Evolutionary conservation across 2,113 vertebrate genomes (phyloP).

Genomic region (Narcine bancroftii): DNA sequence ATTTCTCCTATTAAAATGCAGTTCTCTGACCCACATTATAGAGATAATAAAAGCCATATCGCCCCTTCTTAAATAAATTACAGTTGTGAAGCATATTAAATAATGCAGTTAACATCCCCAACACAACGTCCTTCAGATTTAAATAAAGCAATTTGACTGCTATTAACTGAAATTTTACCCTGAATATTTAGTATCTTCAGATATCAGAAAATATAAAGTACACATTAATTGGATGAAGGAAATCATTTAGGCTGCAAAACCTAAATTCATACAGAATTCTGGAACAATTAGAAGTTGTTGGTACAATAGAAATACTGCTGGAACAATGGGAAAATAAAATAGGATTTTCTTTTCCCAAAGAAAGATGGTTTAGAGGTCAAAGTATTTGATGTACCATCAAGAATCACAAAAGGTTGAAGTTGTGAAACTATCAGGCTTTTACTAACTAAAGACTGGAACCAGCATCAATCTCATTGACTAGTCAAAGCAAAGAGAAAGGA

Average conservation of each 20-base stretch:
- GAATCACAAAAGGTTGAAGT: too few species aligned
- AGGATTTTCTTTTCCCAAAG: background rate
- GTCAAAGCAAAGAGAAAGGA: too few species aligned
- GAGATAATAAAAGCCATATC: slow-evolving; percentile 29
- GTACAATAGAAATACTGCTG: background rate
- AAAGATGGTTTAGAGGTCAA: background rate
- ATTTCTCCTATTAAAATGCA: slow-evolving; percentile 16
- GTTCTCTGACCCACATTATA: background rate
- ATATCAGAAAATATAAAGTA: slow-evolving; percentile 22
- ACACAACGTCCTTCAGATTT: background rate
- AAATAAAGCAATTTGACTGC: slow-evolving; percentile 31
- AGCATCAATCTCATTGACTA: too few species aligned
- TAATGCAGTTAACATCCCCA: slow-evolving; percentile 8
- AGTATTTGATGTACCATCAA: too few species aligned
- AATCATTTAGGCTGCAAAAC: background rate
- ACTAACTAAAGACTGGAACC: too few species aligned
- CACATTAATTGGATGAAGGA: slow-evolving; percentile 17
- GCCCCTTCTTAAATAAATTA: slow-evolving; percentile 29
- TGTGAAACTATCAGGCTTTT: too few species aligned
- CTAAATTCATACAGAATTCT: background rate
- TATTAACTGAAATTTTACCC: slow-evolving; percentile 31
- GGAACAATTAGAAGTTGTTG: background rate
- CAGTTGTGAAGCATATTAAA: slow-evolving; percentile 22
- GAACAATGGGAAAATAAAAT: background rate
- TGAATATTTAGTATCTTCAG: slow-evolving; percentile 18